Percentiles rank a stretch among this genome's conserved stretches.
These are phyloP conservation scores for Cryptoprocta ferox DNA, from an alignment of 2,797 vertebrate genomes.

Conservation along the genomic window DNA sequence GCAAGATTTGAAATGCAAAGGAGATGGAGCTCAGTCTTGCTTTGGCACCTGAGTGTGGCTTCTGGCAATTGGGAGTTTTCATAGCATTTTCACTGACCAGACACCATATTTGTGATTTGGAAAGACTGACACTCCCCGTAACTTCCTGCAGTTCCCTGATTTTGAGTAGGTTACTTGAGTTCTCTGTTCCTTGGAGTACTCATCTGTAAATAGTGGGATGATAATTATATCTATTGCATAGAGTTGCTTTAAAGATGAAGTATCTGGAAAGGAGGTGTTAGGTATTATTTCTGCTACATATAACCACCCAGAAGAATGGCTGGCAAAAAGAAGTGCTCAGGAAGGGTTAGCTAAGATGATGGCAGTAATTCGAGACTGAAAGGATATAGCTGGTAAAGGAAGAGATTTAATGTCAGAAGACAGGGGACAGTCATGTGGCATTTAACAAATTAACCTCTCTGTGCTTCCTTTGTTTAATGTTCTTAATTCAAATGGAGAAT, in stretches of 20 bases:
- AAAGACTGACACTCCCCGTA: background rate
- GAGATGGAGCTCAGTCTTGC: background rate
- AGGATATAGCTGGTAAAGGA: background rate
- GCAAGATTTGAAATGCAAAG: background rate
- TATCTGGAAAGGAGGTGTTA: background rate
- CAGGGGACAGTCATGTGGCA: background rate
- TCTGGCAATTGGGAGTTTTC: background rate
- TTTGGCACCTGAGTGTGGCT: background rate
- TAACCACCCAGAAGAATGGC: background rate
- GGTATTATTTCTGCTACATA: background rate
- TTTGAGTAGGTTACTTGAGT: background rate
- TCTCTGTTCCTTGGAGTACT: background rate
- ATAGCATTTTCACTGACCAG: slow-evolving; percentile 9
- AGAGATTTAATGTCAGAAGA: background rate
- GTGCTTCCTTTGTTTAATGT: background rate
- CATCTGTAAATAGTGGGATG: background rate
- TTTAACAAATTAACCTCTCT: slow-evolving; percentile 8
- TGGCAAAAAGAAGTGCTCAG: background rate
- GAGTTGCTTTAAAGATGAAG: background rate
- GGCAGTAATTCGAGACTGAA: background rate
- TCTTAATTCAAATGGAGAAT: background rate
- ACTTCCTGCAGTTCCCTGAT: background rate
- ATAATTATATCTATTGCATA: background rate
- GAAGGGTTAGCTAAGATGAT: background rate
- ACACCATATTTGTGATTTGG: background rate